Evolutionary conservation across 1,140 invertebrate species (phyloP).

Genomic region (Caerostris darwini): DNA sequence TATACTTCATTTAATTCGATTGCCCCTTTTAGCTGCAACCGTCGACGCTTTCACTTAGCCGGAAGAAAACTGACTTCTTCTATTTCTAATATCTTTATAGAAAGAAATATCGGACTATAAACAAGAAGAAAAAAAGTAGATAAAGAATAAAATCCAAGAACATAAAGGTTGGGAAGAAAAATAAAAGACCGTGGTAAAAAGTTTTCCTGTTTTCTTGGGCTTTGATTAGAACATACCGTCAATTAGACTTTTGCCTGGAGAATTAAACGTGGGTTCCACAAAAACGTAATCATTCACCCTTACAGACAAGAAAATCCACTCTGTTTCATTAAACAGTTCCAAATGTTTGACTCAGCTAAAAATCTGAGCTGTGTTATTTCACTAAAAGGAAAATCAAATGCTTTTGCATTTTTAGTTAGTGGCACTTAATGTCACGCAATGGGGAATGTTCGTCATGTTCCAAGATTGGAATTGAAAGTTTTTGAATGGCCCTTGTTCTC

Average conservation of each 20-base stretch:
- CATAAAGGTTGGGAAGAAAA: background rate
- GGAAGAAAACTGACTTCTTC: background rate
- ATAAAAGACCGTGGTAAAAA: background rate
- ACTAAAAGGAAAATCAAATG: slow-evolving; percentile 17
- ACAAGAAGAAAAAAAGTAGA: background rate
- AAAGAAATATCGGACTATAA: background rate
- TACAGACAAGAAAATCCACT: slow-evolving; percentile 26
- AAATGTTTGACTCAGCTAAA: background rate
- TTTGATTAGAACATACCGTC: slow-evolving; percentile 48
- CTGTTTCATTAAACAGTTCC: slow-evolving; percentile 18
- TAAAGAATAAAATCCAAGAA: background rate
- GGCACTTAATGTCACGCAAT: background rate
- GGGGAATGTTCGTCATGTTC: background rate
- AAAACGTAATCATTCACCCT: background rate
- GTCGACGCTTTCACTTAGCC: background rate
- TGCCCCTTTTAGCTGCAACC: background rate
- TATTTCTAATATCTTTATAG: background rate
- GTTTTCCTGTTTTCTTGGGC: background rate
- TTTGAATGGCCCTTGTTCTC: background rate
- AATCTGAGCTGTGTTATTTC: background rate
- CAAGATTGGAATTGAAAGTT: background rate
- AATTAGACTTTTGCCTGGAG: background rate
- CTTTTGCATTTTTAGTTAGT: slow-evolving; percentile 11
- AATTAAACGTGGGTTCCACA: background rate
- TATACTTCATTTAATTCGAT: background rate